Percentiles rank a stretch among this genome's conserved stretches.
Evolutionary conservation across 2,113 vertebrate genomes (phyloP).

Genomic region (Silurus meridionalis): DNA sequence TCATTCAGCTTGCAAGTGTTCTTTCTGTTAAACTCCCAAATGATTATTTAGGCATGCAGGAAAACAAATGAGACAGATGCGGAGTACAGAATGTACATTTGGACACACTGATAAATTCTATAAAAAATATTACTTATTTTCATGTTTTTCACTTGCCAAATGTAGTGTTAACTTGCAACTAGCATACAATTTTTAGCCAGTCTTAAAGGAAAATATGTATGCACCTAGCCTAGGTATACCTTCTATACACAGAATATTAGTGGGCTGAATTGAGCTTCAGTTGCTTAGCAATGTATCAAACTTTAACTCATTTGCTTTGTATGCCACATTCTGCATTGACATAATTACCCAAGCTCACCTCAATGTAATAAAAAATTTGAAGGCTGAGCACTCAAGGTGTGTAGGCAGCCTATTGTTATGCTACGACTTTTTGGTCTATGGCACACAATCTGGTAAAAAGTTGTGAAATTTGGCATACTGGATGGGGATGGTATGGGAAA

Average conservation of each 20-base stretch:
- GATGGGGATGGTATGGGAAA: too few relatives aligned
- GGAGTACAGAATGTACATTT: not conserved
- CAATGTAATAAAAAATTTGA: not conserved
- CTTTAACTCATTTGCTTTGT: not conserved
- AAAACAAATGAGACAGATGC: not conserved
- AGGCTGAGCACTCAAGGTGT: too few relatives aligned
- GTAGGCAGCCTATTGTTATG: too few relatives aligned
- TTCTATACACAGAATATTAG: not conserved
- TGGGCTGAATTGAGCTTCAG: not conserved
- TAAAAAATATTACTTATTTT: not conserved
- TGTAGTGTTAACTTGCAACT: not conserved
- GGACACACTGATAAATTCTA: not conserved
- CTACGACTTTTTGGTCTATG: too few relatives aligned
- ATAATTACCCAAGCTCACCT: not conserved
- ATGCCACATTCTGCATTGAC: not conserved
- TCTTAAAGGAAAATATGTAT: not conserved
- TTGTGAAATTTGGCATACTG: too few relatives aligned
- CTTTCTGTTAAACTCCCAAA: not conserved
- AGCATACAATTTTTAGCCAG: not conserved
- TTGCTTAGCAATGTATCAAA: not conserved
- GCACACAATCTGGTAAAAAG: too few relatives aligned
- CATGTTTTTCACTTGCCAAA: not conserved
- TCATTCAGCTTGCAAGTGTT: not conserved
- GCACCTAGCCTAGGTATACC: not conserved
- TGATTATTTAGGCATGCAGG: not conserved